Evolutionary conservation across 1,140 invertebrate genomes (phyloP), one percentile per base, ranked within the genome.

Genomic region (Lethocerus indicus): DNA sequence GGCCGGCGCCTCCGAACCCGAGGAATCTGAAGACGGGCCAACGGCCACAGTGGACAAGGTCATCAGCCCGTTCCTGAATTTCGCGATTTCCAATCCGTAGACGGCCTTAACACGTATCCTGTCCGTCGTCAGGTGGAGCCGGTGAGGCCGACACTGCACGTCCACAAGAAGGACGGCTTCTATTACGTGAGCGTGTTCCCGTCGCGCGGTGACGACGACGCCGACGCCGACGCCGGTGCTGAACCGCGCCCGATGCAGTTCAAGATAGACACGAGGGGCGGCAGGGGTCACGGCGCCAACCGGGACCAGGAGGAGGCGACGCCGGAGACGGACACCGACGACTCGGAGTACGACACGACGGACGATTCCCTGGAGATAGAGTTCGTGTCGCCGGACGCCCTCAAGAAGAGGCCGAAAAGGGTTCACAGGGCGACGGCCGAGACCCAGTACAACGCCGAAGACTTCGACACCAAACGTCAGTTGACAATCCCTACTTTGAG

Each of bases 151-250:
- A 66, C 71, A 0, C 54, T 74, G 2, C 67, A 68, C 49, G 66
- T 75, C 1, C 68, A 72, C 49, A 72, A 71, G 50, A 70, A 71
- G 55, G 68, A 71, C 35, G 70, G 72, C 23, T 58, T 64, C 3
- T 72, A 72, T 56, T 71, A 65, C 37, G 68, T 75, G 39, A 70
- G 69, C 48, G 68, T 74, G 40, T 69, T 72, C 58, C 73, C 73
- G 4, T 51, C 73, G 12, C 71, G 71, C 59, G 68, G 16, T 21
- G 45, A 48, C 2, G n/a, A 7, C n/a, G 21, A n/a, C 7, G 39
- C 39, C 7, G 12, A 12, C 25, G 32, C 20, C 9, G 25, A 44
- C 16, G 14, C 18, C 9, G 49, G 35, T n/a, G 28, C 36, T 12
- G 49, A 51, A 28, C 39, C 49, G 6, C n/a, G 29, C 13, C 49